Base-by-base conservation (phyloP, 2,113 vertebrate species). In the Gallinago paraguaiae region DNA sequence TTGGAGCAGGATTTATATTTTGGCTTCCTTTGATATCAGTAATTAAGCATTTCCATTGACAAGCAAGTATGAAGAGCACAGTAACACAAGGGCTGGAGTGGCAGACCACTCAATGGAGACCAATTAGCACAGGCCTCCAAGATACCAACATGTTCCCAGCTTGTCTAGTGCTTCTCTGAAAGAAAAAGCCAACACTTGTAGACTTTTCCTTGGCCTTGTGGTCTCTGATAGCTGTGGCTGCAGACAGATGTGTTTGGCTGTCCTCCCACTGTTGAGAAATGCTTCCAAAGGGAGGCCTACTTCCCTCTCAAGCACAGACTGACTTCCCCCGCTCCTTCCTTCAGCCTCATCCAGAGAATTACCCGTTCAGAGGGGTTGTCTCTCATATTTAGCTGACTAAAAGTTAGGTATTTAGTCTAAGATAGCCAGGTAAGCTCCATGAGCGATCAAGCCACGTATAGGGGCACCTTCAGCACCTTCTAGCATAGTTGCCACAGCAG, bases 261-360 rank as follows among this genome's bases (percentile, higher is more conserved):
- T 67, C n/a, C 17, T 63, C 28, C 14, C 17, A 59, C 10, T 17
- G 27, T 13, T 8, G 7, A 68, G 11, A 46, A 68, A 53, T 23
- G 6, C 20, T 81, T 50, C 69, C 3, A 2, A 68, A 65, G 25
- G 35, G 35, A 54, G 18, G 3, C 0, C 0, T 11, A 22, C 59
- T 76, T 81, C 16, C 33, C 43, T 67, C 41, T 54, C 35, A 61
- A 51, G 41, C 25, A 33, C 28, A 72, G 37, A 28, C 3, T 46
- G 41, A 46, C 4, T 17, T 76, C 31, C 35, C 11, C 6, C 35
- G 7, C 24, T 74, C 23, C 30, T 79, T 69, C 23, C 19, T 63
- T 82, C 19, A n/a, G 37, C 22, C 35, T 88, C 39, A 53, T n/a
- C 25, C 22, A 27, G 30, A 30, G 37, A 77, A 6, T 43, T 84